Percentiles rank a stretch among this genome's conserved stretches.
Conservation (phyloP, 2,888 invertebrate species). For the Xiphydria camelus region DNA sequence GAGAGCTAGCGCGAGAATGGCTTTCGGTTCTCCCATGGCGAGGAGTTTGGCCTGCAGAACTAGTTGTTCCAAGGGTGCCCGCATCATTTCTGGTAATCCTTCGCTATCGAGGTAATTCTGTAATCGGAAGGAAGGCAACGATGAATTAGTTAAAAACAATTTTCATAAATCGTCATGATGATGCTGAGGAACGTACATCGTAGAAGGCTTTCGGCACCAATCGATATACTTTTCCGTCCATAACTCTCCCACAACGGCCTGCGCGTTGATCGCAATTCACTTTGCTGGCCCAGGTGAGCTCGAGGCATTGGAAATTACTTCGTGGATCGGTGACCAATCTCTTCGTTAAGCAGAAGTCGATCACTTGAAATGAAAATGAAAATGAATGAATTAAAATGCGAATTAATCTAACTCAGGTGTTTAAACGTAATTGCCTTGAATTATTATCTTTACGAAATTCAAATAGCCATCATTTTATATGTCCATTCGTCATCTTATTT, state of each 20-base stretch:
- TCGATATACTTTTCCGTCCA: conserved; percentile 84
- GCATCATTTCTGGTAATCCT: conserved; percentile 73
- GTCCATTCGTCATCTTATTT: no score
- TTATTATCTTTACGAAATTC: not conserved
- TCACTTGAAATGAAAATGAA: conserved; percentile 65
- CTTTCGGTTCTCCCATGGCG: conserved; percentile 78
- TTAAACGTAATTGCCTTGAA: not conserved
- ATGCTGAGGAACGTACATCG: conserved; percentile 58
- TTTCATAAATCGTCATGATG: not conserved
- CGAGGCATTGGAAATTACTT: conserved; percentile 79
- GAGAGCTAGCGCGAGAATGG: conserved; percentile 80
- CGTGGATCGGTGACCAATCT: conserved; percentile 72
- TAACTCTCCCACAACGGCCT: conserved; percentile 88
- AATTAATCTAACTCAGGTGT: not conserved
- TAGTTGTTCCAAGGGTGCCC: conserved; percentile 79
- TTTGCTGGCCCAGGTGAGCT: conserved; percentile 86
- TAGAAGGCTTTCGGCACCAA: conserved; percentile 73
- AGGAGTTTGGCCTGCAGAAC: conserved; percentile 82
- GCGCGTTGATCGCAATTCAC: conserved; percentile 87
- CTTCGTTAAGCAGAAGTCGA: conserved; percentile 94
- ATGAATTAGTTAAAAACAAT: conserved; percentile 5
- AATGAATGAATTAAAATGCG: no score
- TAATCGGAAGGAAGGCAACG: conserved; percentile 9
- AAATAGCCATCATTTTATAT: not conserved
- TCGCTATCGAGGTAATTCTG: conserved; percentile 62